Evolutionary conservation across 2,888 invertebrate genomes (phyloP).

Genomic region (Noctua janthe): DNA sequence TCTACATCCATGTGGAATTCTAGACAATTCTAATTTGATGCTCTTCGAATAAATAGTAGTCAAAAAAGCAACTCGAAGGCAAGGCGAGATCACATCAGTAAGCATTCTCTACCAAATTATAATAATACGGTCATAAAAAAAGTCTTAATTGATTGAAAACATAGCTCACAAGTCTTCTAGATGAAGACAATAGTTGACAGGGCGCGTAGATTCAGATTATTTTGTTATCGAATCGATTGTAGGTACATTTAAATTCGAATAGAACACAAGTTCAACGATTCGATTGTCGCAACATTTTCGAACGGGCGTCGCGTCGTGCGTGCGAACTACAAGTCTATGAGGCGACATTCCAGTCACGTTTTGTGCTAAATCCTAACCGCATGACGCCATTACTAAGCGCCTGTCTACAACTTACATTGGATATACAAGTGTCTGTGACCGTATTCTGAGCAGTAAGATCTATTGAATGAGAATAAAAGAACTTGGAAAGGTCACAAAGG

Average conservation of each 20-base stretch:
- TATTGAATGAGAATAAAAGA: conserved; percentile 18
- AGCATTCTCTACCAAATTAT: not conserved
- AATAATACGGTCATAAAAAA: not conserved
- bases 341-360: conserved; percentile 64
- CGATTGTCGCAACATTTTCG: conserved; percentile 9
- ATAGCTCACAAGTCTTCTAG: not conserved
- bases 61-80: not conserved
- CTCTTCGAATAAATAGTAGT: not conserved
- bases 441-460: conserved; percentile 33
- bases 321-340: conserved; percentile 1
- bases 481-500: not conserved
- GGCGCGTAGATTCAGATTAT: not conserved
- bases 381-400: conserved; percentile 58
- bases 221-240: not conserved
- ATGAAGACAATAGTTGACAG: not conserved
- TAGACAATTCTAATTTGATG: not conserved
- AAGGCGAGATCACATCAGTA: not conserved
- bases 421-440: conserved; percentile 41
- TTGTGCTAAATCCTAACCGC: conserved; percentile 65
- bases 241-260: conserved; percentile 1
- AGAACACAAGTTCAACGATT: not conserved
- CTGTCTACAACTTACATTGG: conserved; percentile 47
- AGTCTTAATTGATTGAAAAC: not conserved
- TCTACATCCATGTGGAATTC: not conserved
- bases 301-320: not conserved